Evolutionary conservation across 2,797 vertebrate genomes (phyloP).

Genomic region (Girardinus metallicus): DNA sequence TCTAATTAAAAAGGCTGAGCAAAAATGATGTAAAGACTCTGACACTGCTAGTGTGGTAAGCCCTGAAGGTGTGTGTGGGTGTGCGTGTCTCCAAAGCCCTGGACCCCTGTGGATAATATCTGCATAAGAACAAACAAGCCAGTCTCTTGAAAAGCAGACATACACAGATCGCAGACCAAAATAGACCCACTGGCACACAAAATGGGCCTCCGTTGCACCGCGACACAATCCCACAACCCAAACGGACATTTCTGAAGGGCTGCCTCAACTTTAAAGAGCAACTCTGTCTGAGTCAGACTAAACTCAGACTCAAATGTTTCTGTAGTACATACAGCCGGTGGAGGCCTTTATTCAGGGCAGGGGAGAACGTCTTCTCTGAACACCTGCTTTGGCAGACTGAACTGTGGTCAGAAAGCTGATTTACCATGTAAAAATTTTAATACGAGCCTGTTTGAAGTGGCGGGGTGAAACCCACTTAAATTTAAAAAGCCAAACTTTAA

Average conservation of each 20-base stretch:
- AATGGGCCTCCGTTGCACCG: constrained; percentile 57
- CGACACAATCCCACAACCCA: constrained; percentile 65
- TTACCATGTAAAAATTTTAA: constrained; percentile 43
- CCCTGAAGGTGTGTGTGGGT: constrained; percentile 11
- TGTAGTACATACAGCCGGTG: not conserved
- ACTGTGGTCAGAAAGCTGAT: constrained; percentile 50
- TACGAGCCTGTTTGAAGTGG: constrained; percentile 48
- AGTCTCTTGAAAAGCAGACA: constrained; percentile 52
- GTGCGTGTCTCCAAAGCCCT: constrained; percentile 33
- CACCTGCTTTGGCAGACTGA: constrained; percentile 41
- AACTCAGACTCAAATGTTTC: constrained; percentile 37
- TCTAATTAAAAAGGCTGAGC: constrained; percentile 21
- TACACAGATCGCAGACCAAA: constrained; percentile 52
- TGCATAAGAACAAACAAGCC: constrained; percentile 53
- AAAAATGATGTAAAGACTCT: constrained; percentile 36
- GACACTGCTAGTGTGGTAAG: constrained; percentile 13
- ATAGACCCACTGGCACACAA: constrained; percentile 62
- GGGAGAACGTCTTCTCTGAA: constrained; percentile 21
- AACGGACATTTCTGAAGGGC: constrained; percentile 41
- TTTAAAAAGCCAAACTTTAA: constrained; percentile 30
- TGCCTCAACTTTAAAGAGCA: constrained; percentile 31
- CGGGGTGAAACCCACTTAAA: constrained; percentile 39
- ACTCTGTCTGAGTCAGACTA: constrained; percentile 30
- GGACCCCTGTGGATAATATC: constrained; percentile 26
- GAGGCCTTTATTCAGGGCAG: not conserved